Evolutionary conservation across 2,888 invertebrate genomes (phyloP).

Genomic region (Ptycholaimellus sp.): DNA sequence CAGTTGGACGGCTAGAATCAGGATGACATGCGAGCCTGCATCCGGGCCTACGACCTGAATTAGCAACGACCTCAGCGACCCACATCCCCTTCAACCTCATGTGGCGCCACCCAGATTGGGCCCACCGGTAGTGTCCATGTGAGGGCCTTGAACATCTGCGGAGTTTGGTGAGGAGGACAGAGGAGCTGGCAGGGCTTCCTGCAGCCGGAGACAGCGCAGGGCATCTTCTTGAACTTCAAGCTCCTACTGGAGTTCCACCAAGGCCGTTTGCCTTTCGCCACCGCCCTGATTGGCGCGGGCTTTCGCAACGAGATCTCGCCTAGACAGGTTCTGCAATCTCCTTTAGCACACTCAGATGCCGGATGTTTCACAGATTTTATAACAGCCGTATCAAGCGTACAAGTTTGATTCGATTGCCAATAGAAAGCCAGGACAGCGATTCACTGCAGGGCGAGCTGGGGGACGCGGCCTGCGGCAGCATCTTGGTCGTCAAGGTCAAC

Average conservation of each 20-base stretch:
- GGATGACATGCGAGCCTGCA: slow-evolving; percentile 46
- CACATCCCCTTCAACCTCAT: slow-evolving; percentile 91
- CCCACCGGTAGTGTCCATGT: slow-evolving; percentile 75
- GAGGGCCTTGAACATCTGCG: no score
- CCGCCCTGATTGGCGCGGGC: slow-evolving; percentile 91
- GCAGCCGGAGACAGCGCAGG: slow-evolving; percentile 95
- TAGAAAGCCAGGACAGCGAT: no score
- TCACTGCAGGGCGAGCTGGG: no score
- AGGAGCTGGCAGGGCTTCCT: slow-evolving; percentile 39
- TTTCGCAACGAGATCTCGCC: slow-evolving; percentile 99
- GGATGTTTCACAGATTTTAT: no score
- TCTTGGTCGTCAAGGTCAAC: no score
- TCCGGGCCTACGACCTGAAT: slow-evolving; percentile 67
- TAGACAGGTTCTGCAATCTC: slow-evolving; percentile 37
- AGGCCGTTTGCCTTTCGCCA: slow-evolving; percentile 81
- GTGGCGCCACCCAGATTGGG: slow-evolving; percentile 92
- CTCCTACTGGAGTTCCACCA: slow-evolving; percentile 86
- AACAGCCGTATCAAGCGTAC: no score
- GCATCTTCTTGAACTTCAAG: slow-evolving; percentile 98
- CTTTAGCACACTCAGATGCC: no score
- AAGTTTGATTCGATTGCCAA: no score
- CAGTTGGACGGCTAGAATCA: no score
- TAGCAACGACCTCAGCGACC: slow-evolving; percentile 80
- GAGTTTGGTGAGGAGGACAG: no score
- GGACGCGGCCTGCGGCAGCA: no score